Evolutionary conservation across 2,797 vertebrate genomes (phyloP), one percentile per base, ranked within the genome.

Genomic region (Pangasius mekongensis): DNA sequence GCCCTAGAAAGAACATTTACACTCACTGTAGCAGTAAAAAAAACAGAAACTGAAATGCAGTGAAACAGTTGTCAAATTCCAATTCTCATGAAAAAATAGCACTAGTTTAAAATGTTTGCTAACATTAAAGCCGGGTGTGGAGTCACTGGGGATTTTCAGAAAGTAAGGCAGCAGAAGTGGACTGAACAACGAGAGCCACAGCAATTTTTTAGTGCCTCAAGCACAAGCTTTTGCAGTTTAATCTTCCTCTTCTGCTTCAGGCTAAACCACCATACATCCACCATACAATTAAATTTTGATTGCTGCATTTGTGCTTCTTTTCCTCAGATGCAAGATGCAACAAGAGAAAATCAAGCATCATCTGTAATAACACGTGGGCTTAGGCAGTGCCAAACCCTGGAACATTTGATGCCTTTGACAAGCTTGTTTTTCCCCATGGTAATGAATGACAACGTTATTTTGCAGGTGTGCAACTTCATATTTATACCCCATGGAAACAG

Each of bases 21-120:
- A n/a, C 60, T 52, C 9, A 30, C 27, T 52, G 43, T 62, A 54
- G 83, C 18, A 69, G 3, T 62, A 43, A 84, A 30, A 16, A 80
- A 60, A 58, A 24, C 36, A 39, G n/a, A 67, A 67, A 27, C 47
- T 69, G 47, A 84, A 67, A 67, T 30, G 60, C 81, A 49, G 60
- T 66, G 27, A 66, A 67, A 52, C 47, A 69, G 62, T 36, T 43
- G 58, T 64, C 80, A 64, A 62, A 64, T 83, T 84, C 62, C 69
- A 43, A 52, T 30, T 67, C n/a, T 52, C 62, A 84, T 83, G 43
- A 39, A 62, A 30, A 66, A 49, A 84, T 22, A 69, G 64, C 62
- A 84, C 36, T 54, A 69, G 64, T 69, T 30, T 84, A 33, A 84
- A 69, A 52, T 33, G 83, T 84, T 33, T 33, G 47, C n/a, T 84